phyloP scores from a whole-genome alignment of 2,797 vertebrate species.

The Siniperca undulata region DNA sequence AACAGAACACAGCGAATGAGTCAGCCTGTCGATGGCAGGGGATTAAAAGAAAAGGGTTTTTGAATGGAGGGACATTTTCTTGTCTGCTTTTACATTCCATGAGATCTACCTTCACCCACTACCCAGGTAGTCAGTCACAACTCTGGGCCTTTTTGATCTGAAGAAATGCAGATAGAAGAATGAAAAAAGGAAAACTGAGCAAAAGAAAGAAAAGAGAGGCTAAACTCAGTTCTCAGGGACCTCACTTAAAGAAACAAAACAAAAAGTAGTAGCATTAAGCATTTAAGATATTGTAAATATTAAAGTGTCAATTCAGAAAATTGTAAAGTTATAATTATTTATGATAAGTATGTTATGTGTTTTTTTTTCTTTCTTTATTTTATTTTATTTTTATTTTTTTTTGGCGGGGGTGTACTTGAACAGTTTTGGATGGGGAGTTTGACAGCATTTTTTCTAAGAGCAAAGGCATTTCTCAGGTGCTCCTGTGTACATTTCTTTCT shows the following conservation, averaged over 20 bases:
- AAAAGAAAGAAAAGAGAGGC: conserved; percentile 84
- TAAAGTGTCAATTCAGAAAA: conserved; percentile 98
- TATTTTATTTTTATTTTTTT: conserved; percentile 30
- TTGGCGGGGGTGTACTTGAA: conserved; percentile 78
- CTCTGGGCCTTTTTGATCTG: conserved; percentile 70
- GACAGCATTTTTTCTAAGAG: conserved; percentile 76
- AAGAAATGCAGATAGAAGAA: conserved; percentile 72
- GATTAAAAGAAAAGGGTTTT: conserved; percentile 30
- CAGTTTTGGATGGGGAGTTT: conserved; percentile 87
- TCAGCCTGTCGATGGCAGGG: conserved; percentile 10
- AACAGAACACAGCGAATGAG: conserved; percentile 14
- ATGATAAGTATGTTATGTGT: conserved; percentile 89
- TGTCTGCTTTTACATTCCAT: conserved; percentile 80
- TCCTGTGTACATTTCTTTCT: conserved; percentile 86
- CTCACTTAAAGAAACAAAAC: conserved; percentile 96
- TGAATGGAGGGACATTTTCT: conserved; percentile 58
- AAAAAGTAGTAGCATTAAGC: conserved; percentile 93
- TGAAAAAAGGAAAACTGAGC: conserved; percentile 81
- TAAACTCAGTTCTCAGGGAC: conserved; percentile 98
- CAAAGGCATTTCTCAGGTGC: conserved; percentile 97
- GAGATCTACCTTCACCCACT: conserved; percentile 67
- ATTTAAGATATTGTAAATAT: conserved; percentile 99
- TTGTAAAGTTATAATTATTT: conserved; percentile 99
- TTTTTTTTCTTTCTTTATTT: conserved; percentile 67
- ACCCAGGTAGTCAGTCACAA: conserved; percentile 66